phyloP scores from a whole-genome alignment of 2,113 vertebrate species.

The Salvelinus namaycush region DNA sequence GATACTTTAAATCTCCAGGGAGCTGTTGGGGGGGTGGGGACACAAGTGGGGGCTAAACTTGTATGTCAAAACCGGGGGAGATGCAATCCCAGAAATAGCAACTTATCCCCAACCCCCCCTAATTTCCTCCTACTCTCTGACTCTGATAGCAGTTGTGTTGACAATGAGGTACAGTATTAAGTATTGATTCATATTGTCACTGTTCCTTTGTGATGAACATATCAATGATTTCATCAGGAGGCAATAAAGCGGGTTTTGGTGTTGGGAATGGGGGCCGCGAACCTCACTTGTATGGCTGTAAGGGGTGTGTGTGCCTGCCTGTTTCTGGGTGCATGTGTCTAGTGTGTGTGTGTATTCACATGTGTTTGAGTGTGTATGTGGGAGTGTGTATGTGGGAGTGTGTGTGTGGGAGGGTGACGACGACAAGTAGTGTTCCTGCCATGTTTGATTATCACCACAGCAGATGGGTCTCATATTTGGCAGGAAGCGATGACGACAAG shows the following conservation, averaged over 20 bases:
- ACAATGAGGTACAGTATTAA: neutral
- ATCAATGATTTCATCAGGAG: slow-evolving; percentile 26
- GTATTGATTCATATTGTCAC: neutral
- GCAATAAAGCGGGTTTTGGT: slow-evolving; percentile 24
- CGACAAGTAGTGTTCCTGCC: slow-evolving; percentile 51
- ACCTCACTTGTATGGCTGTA: neutral
- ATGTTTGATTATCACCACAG: slow-evolving; percentile 55
- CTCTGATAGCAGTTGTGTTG: neutral
- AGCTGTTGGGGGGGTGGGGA: neutral
- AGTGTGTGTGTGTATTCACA: neutral
- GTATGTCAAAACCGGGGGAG: slow-evolving; percentile 12
- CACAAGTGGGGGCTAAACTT: slow-evolving; percentile 2
- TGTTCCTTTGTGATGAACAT: slow-evolving; percentile 10
- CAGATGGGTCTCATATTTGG: slow-evolving; percentile 54
- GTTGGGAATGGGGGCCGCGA: slow-evolving; percentile 24
- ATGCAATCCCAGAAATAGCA: neutral
- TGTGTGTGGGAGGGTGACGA: slow-evolving; percentile 12
- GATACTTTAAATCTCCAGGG: neutral
- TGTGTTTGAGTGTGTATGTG: slow-evolving; percentile 20
- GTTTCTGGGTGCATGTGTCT: neutral
- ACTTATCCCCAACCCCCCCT: neutral
- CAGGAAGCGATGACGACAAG: slow-evolving; percentile 35
- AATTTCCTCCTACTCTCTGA: neutral
- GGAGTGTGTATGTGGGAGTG: neutral
- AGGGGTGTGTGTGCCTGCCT: neutral